A percentile compares a stretch with the other conserved stretches of the same genome.
phyloP scores from a whole-genome alignment of 2,888 invertebrate genomes.

The Chloromyia formosa region DNA sequence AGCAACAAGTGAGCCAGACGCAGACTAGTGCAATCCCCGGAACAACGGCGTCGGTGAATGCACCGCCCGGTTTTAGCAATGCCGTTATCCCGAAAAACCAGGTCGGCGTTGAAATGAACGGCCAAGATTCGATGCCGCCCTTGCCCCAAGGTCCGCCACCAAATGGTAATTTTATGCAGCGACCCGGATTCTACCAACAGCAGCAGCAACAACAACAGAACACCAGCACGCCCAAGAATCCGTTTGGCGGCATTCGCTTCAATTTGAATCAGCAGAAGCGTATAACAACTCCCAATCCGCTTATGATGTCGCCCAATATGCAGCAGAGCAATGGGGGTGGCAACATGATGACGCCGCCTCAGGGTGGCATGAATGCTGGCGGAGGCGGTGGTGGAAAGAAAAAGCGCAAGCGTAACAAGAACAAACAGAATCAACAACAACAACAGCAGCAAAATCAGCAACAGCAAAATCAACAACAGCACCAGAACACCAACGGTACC shows the following conservation, averaged over 20 bases:
- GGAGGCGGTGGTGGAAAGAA: constrained; percentile 66
- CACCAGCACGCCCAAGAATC: constrained; percentile 55
- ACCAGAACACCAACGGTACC: constrained; percentile 59
- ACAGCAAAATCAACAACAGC: constrained; percentile 57
- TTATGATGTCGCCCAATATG: constrained; percentile 58
- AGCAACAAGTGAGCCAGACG: constrained; percentile 55
- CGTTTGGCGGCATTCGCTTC: constrained; percentile 67
- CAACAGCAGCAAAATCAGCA: constrained; percentile 56
- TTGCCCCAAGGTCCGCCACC: constrained; percentile 69
- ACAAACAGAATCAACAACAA: constrained; percentile 64
- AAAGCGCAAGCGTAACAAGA: constrained; percentile 79
- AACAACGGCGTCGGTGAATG: constrained; percentile 61
- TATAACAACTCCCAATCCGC: constrained; percentile 59
- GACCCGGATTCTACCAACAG: constrained; percentile 57
- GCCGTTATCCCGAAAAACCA: constrained; percentile 56
- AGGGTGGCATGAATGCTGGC: constrained; percentile 58
- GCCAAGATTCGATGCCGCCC: constrained; percentile 66
- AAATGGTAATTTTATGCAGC: constrained; percentile 57
- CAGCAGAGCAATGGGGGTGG: constrained; percentile 55
- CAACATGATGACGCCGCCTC: constrained; percentile 53
- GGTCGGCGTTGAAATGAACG: constrained; percentile 36
- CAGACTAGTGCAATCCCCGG: constrained; percentile 55
- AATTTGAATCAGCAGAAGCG: constrained; percentile 66
- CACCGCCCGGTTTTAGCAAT: constrained; percentile 66
- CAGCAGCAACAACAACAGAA: constrained; percentile 51